Base-by-base conservation (phyloP, 2,888 invertebrate genomes). In the Coremacera marginata region DNA sequence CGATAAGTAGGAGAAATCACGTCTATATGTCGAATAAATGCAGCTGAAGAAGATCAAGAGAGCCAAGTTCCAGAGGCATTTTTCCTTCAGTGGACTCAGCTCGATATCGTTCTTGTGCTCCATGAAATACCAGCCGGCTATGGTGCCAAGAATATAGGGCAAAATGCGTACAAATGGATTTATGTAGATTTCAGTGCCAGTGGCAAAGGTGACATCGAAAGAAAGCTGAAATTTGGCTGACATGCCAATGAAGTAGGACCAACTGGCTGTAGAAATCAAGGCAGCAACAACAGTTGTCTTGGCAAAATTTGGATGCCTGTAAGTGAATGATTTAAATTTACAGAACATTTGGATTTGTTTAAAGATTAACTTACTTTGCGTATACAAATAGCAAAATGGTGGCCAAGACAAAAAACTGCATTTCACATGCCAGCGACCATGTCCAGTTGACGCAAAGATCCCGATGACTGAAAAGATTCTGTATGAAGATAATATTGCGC, bases 101-200 rank as follows among this genome's bases (percentile, higher is more conserved):
- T 81, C 81, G 34, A 86, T 80, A 3, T 82, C 79, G 27, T 86
- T 79, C 77, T 86, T 82, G n/a, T 85, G 79, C 81, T 88, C 88
- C 4, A 88, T 80, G 49, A 90, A 87, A 70, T 80, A 82, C 83
- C 91, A 91, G 3, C 90, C 92, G 1, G 91, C 89, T 2, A 87
- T 84, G 8, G 90, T 85, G 9, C 91, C 91, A 75, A 91, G 80
- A 9, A 91, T 85, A 79, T 91, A 91, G 0, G 91, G 91, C 31
- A 91, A 88, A 31, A 91, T 87, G 67, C 91, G 85, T 2, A 90
- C 88, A 87, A 91, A 91, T 0, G 91, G 91, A 65, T 90, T 89
- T 16, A 91, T 91, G 80, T 91, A 91, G 60, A 92, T 86, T 72
- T 89, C 85, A 0, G 89, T 89, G 63, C 87, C 89, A 0, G 89